phyloP scores from a whole-genome alignment of 92 coral and sea anemone genomes.

The Siderastrea radians region DNA sequence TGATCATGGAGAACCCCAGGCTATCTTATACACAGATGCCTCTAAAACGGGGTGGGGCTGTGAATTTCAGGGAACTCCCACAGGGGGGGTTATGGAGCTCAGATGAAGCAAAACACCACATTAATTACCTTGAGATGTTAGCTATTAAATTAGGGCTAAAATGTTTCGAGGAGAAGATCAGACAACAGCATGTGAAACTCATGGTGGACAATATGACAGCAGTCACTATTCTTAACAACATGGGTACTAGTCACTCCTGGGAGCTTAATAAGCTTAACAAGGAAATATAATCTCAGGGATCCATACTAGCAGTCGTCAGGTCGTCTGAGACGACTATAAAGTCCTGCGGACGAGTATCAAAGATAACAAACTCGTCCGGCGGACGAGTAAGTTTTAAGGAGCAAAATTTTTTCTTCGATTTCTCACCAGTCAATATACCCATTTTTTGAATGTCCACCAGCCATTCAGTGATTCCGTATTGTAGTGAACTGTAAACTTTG shows the following conservation, averaged over 20 bases:
- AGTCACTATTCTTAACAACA: slow-evolving; percentile 47
- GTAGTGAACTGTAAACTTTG: no score
- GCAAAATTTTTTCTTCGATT: no score
- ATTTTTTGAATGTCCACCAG: no score
- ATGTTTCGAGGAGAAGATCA: slow-evolving; percentile 18
- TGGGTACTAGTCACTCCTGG: slow-evolving; percentile 73
- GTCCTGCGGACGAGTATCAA: no score
- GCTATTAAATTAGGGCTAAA: slow-evolving; percentile 45
- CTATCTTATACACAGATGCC: slow-evolving; percentile 51
- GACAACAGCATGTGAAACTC: slow-evolving; percentile 22
- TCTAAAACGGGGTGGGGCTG: slow-evolving; percentile 52
- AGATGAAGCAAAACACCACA: slow-evolving; percentile 33
- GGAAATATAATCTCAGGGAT: no score
- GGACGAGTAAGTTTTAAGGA: no score
- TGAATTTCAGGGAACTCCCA: slow-evolving; percentile 37
- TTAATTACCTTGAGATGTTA: slow-evolving; percentile 63
- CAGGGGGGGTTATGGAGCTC: slow-evolving; percentile 57
- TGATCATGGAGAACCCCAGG: slow-evolving; percentile 31
- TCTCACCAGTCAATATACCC: no score
- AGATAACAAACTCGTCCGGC: no score
- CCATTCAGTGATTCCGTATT: no score
- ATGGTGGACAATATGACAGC: slow-evolving; percentile 64
- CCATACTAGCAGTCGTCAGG: no score
- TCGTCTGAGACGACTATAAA: no score
- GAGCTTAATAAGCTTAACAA: slow-evolving; percentile 37